Evolutionary conservation across 1,140 invertebrate genomes (phyloP).

Genomic region (Cherax destructor): DNA sequence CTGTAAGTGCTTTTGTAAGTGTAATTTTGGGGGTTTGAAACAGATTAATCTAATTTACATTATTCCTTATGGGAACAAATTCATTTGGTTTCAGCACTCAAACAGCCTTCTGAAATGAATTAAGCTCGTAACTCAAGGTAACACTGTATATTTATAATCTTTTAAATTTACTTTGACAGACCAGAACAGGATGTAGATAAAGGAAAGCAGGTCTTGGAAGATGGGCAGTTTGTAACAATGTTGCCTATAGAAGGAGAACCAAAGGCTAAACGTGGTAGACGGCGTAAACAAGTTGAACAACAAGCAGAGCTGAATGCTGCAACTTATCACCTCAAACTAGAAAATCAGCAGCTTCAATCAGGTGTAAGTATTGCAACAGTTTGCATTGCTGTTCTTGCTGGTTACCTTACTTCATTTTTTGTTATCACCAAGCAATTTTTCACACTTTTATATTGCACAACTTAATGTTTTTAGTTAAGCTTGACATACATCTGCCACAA

Average conservation of each 20-base stretch:
- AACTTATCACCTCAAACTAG: constrained; percentile 51
- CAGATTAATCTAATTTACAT: too few species aligned
- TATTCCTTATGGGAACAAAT: too few species aligned
- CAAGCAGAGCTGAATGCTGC: constrained; percentile 42
- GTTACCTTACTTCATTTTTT: too few species aligned
- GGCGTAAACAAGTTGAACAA: constrained; percentile 39
- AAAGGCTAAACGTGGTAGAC: constrained; percentile 42
- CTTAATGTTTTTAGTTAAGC: too few species aligned
- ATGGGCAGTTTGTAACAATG: not conserved
- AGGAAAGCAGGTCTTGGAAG: not conserved
- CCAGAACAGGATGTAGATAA: constrained; percentile 39
- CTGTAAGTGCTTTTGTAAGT: too few species aligned
- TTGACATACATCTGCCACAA: too few species aligned
- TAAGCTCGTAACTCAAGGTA: too few species aligned
- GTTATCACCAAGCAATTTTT: too few species aligned
- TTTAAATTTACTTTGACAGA: constrained; percentile 14
- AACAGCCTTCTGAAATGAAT: too few species aligned
- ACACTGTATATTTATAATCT: not conserved
- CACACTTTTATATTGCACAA: too few species aligned
- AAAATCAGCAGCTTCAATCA: constrained; percentile 40
- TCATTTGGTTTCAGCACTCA: too few species aligned
- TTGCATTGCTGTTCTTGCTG: not conserved
- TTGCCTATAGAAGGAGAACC: constrained; percentile 2
- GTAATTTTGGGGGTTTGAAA: too few species aligned
- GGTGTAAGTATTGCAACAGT: not conserved